Base-by-base conservation (phyloP, 2,888 invertebrate genomes). In the Colletes collaris region DNA sequence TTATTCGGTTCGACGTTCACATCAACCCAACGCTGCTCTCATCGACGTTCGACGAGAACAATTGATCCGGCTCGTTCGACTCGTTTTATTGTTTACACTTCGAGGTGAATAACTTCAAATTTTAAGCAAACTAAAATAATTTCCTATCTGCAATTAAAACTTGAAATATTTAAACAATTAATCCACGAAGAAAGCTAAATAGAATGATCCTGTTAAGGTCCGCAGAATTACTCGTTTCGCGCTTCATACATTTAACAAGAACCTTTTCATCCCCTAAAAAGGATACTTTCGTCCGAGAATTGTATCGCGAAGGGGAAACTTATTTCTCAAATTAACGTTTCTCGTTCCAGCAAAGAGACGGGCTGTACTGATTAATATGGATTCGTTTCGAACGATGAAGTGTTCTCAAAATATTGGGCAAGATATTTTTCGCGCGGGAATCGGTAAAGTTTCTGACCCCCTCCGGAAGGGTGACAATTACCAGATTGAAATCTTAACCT, bases 401-500 rank as follows among this genome's bases (percentile, higher is more conserved):
- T 63, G 73, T 53, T 78, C 73, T 55, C 8, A 74, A 80, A 69
- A 79, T 49, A 79, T n/a, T 6, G 35, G 59, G 10, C 1, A 67
- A 40, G 16, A 8, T 64, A 27, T 69, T 58, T 58, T 64, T 71
- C 27, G 13, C 16, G 19, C 19, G 37, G 35, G 8, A 19, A 44
- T 19, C 19, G 46, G n/a, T 44, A 37, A 40, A 56, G 46, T 58
- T 69, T 58, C 62, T 46, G 60, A 27, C 73, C 6, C 8, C 27
- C 27, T 2, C 27, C 27, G 27, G 11, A 11, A 4, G 44, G 68
- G 70, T 67, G 77, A 77, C 77, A 78, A 81, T 84, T 83, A 83
- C 70, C 75, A 69, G 76, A 84, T 83, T 78, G 73, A 74, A 77
- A 65, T 79, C 83, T 75, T 77, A 69, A 73, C 83, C 74, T 27